Conservation (phyloP, 2,797 vertebrate genomes). For the Schizopygopsis pylzovi region DNA sequence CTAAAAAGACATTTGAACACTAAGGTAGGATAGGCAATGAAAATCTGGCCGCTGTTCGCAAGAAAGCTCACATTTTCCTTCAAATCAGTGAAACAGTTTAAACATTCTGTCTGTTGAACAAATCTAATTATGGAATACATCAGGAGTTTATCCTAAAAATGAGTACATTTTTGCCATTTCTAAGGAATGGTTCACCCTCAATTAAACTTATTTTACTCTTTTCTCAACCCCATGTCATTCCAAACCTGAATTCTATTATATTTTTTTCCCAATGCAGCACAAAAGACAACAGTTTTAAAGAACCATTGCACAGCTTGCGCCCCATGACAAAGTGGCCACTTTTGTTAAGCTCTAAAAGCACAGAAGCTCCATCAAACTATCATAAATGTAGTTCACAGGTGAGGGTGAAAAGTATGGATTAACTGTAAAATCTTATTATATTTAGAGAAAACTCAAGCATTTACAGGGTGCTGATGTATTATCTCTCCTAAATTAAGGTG, state of each 20-base stretch:
- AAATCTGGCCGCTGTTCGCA: conserved; percentile 40
- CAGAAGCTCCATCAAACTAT: not conserved
- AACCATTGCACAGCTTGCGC: not conserved
- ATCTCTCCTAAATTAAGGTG: not conserved
- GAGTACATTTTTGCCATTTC: not conserved
- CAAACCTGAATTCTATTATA: not conserved
- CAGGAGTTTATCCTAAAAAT: not conserved
- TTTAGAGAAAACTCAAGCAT: not conserved
- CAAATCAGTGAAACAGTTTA: conserved; percentile 10
- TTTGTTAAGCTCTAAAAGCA: not conserved
- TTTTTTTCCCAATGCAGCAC: not conserved
- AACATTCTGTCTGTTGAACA: conserved; percentile 16
- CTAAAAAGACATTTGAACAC: conserved; percentile 44
- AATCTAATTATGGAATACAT: not conserved
- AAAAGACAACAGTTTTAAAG: not conserved
- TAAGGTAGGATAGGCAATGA: conserved; percentile 44
- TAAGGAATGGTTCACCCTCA: not conserved
- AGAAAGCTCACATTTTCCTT: conserved; percentile 53
- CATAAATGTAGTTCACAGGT: not conserved
- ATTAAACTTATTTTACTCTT: not conserved
- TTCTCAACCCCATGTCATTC: not conserved
- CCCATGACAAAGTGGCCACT: no score
- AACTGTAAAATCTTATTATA: not conserved
- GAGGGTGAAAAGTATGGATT: not conserved
- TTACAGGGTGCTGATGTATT: not conserved